Evolutionary conservation across 2,888 invertebrate species (phyloP), one percentile per base, ranked within the genome.

Genomic region (Flexamia atlantica): DNA sequence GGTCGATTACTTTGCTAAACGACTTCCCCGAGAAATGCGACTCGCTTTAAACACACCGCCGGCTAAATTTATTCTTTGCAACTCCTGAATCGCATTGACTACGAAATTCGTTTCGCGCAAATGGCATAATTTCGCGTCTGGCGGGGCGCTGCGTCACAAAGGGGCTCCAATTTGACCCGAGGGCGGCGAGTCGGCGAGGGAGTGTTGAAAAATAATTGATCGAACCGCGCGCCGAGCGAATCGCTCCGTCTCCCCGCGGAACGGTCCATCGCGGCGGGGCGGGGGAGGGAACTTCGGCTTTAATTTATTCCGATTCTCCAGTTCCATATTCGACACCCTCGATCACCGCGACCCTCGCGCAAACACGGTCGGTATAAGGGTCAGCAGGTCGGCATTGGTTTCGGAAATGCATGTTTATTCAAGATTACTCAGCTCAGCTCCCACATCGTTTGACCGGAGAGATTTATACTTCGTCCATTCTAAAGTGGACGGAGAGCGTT

Each of bases 151-250:
- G 23, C 53, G 53, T 46, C 46, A 72, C 72, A 72, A 72, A 72
- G 40, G 25, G 28, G 68, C 30, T 28, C n/a, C 68, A 32, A 68
- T 68, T 68, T 28, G 14, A 68, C 68, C 68, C 68, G n/a, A 3
- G 32, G n/a, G n/a, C n/a, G n/a, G n/a, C 9, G 76, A 20, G 76
- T 0, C 36, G 1, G 57, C 1, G n/a, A n/a, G 20, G 79, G 79
- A n/a, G 57, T 79, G 79, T 30, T 57, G 79, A 79, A 79, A 79
- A 53, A 79, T 79, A 79, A 79, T 79, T 79, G 79, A 79, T 79
- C 79, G 79, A 72, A 36, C 70, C 25, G 50, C n/a, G 12, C 79
- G 10, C 30, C 79, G 79, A 12, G 20, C 50, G 32, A 57, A 57
- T 53, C 79, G 23, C 28, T 36, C 76, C 20, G 23, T 72, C 12